A percentile compares a stretch with the other conserved stretches of the same genome.
These are phyloP conservation scores for Laspeyria flexula DNA, from an alignment of 2,888 invertebrate species.

Conservation along the genomic window DNA sequence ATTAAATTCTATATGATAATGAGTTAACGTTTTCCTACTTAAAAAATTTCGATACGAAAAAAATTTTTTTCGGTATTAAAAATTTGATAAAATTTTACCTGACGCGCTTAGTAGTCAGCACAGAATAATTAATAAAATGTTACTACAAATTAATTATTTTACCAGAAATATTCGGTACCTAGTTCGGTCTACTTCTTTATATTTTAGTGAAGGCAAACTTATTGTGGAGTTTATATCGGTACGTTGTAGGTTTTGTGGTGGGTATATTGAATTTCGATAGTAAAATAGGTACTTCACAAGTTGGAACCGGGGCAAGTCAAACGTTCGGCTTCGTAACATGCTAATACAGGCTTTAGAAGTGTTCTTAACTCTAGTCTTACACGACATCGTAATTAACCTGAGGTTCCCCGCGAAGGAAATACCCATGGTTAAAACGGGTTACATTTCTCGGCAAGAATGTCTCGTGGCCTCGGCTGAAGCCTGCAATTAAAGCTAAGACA, in stretches of 20 bases:
- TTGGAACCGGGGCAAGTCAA: conserved; percentile 29
- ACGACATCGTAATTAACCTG: conserved; percentile 31
- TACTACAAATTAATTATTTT: no score
- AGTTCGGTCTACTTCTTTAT: no score
- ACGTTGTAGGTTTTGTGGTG: conserved; percentile 23
- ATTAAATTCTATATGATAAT: no score
- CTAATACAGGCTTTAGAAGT: conserved; percentile 20
- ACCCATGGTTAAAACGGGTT: background rate
- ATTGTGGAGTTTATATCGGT: background rate
- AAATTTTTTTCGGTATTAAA: no score
- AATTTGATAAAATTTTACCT: no score
- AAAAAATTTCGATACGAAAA: no score
- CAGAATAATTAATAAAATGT: no score
- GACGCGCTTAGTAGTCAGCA: no score
- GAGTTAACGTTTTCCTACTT: no score
- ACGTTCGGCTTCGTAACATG: conserved; percentile 24
- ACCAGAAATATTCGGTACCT: no score
- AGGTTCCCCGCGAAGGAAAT: conserved; percentile 4
- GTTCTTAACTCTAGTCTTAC: conserved; percentile 21
- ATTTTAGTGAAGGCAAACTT: no score
- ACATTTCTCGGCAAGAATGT: conserved; percentile 10
- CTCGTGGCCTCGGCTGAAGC: conserved; percentile 7
- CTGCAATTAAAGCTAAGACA: conserved; percentile 22
- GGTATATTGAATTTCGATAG: conserved; percentile 32
- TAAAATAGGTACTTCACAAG: conserved; percentile 31